phyloP scores from a whole-genome alignment of 2,113 vertebrate species.

The Cochlearius cochlearius region DNA sequence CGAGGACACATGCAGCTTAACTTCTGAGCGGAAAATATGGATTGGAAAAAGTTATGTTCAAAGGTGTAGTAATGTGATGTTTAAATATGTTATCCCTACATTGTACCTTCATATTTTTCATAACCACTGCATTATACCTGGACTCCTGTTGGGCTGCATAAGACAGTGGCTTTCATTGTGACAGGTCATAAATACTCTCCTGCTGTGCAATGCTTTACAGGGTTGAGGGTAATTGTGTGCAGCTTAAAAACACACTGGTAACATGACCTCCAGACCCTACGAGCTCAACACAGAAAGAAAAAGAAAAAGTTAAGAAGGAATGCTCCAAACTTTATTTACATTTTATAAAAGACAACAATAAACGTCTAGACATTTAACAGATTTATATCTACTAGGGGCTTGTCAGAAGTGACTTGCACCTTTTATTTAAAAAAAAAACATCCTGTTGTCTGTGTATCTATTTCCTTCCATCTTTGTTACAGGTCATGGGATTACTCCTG shows the following conservation, averaged over 20 bases:
- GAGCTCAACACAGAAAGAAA: conserved; percentile 43
- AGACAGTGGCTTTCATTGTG: conserved; percentile 63
- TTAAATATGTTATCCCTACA: conserved; percentile 62
- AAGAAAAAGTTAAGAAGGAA: conserved; percentile 34
- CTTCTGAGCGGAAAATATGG: conserved; percentile 52
- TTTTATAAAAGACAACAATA: conserved; percentile 13
- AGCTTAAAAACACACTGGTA: conserved; percentile 72
- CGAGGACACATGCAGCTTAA: conserved; percentile 56
- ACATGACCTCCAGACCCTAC: conserved; percentile 51
- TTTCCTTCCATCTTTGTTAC: neutral
- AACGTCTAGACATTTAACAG: neutral
- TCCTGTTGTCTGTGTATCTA: neutral
- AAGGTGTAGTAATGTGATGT: conserved; percentile 37
- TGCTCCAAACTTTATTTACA: conserved; percentile 34
- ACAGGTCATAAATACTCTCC: conserved; percentile 71
- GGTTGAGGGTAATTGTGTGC: conserved; percentile 72
- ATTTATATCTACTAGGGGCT: neutral
- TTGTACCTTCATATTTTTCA: conserved; percentile 48
- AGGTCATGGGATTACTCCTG: neutral
- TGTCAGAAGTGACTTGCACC: neutral
- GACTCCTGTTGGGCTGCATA: conserved; percentile 51
- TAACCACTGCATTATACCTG: conserved; percentile 54
- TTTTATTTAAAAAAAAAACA: neutral
- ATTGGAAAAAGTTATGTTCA: conserved; percentile 31
- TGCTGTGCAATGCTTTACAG: conserved; percentile 61